A percentile compares a stretch with the other conserved stretches of the same genome.
Conservation (phyloP, 2,113 vertebrate genomes). For the Sterrhoptilus dennistouni region DNA sequence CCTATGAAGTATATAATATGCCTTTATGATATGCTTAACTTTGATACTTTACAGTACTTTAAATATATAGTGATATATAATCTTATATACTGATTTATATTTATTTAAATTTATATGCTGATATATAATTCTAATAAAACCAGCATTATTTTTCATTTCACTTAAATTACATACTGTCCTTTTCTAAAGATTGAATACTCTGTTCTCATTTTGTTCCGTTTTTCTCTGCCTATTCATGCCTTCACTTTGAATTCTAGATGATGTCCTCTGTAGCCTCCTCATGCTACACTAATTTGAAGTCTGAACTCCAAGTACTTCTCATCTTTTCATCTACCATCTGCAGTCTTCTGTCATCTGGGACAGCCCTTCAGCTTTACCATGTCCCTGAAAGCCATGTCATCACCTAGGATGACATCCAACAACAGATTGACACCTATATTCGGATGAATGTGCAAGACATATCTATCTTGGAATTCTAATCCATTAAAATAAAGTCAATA, state of each 20-base stretch:
- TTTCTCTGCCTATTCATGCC: neutral
- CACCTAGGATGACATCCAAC: neutral
- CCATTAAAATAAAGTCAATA: neutral
- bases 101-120: neutral
- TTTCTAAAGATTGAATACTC: neutral
- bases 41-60: neutral
- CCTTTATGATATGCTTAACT: neutral
- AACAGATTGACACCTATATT: neutral
- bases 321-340: neutral
- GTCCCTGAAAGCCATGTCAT: neutral
- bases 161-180: neutral
- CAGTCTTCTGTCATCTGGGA: neutral
- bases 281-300: neutral
- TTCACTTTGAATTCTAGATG: neutral
- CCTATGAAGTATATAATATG: neutral
- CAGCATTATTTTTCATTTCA: rapidly evolving
- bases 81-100: neutral
- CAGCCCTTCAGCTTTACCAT: neutral
- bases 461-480: neutral
- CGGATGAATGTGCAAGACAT: neutral
- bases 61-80: neutral
- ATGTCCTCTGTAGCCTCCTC: neutral
- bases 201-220: neutral
- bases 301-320: neutral
- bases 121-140: neutral